Evolutionary conservation across 2,797 vertebrate species (phyloP).

Genomic region (Adelosebastes latens): DNA sequence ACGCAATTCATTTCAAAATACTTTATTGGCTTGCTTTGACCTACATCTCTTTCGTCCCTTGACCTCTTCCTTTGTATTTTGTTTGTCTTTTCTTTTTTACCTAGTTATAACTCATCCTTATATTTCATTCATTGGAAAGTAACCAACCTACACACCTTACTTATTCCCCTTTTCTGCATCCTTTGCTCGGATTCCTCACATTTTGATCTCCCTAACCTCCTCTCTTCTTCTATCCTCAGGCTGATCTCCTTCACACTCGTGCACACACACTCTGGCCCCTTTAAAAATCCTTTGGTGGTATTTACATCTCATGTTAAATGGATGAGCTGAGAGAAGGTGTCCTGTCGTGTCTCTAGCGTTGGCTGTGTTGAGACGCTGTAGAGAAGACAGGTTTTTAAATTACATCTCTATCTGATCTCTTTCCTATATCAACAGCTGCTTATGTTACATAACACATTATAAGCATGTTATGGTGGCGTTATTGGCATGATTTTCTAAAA

Average conservation of each 20-base stretch:
- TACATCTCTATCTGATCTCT: slow-evolving; percentile 17
- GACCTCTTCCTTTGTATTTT: slow-evolving; percentile 6
- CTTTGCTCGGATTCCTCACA: not conserved
- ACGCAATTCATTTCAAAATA: slow-evolving; percentile 44
- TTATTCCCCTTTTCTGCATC: not conserved
- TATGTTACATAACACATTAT: not conserved
- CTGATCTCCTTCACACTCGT: slow-evolving; percentile 11
- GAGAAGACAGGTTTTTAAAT: slow-evolving; percentile 27
- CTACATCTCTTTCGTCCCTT: slow-evolving; percentile 14
- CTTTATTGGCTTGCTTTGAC: slow-evolving; percentile 16
- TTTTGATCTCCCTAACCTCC: slow-evolving; percentile 35
- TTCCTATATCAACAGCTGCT: not conserved
- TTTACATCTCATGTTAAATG: slow-evolving; percentile 71
- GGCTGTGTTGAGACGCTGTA: slow-evolving; percentile 8
- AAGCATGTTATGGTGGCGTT: not conserved
- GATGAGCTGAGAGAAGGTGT: slow-evolving; percentile 49
- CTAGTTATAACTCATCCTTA: not conserved
- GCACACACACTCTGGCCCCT: slow-evolving; percentile 24
- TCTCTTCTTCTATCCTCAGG: not conserved
- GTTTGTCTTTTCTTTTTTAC: slow-evolving; percentile 13
- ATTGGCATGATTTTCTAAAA: not conserved
- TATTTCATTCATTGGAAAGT: not conserved
- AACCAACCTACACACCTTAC: not conserved
- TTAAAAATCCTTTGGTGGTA: slow-evolving; percentile 37
- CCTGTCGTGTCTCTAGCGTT: slow-evolving; percentile 26